phyloP scores from a whole-genome alignment of 2,888 invertebrate species.

The Caenorhabditis afra region DNA sequence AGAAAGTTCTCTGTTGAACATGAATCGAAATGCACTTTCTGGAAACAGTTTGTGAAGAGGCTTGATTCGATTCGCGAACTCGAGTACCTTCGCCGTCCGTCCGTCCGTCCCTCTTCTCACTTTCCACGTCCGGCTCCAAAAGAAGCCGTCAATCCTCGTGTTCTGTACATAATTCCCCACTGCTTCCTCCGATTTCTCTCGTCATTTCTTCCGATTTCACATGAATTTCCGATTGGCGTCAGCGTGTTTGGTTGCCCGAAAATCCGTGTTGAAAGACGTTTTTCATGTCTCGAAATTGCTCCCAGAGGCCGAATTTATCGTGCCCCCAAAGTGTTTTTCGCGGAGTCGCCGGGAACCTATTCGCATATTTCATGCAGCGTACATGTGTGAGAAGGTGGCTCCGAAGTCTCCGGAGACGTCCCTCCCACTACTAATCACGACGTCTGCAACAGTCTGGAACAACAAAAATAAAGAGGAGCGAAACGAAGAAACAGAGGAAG shows the following conservation, averaged over 20 bases:
- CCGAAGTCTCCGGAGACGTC: too few relatives aligned
- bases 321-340: slow-evolving; percentile 13
- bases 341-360: slow-evolving; percentile 22
- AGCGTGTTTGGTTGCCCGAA: not conserved
- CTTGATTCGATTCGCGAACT: slow-evolving; percentile 11
- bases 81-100: slow-evolving; percentile 1
- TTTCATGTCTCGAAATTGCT: slow-evolving; percentile 44
- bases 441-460: not conserved
- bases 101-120: not conserved
- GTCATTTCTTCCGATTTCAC: slow-evolving; percentile 31
- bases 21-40: too few relatives aligned
- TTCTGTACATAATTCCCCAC: slow-evolving; percentile 1
- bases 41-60: too few relatives aligned
- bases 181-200: not conserved
- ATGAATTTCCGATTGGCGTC: slow-evolving; percentile 51
- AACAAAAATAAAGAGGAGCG: slow-evolving; percentile 18
- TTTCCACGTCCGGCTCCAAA: slow-evolving; percentile 6
- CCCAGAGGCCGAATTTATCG: slow-evolving; percentile 49
- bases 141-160: slow-evolving; percentile 24
- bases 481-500: slow-evolving; percentile 3
- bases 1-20: too few relatives aligned
- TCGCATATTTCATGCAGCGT: slow-evolving; percentile 32
- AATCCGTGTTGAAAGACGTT: slow-evolving; percentile 53
- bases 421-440: not conserved
- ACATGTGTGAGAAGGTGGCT: not conserved